Evolutionary conservation across 2,888 invertebrate species (phyloP).

Genomic region (Eupithecia vulgata): DNA sequence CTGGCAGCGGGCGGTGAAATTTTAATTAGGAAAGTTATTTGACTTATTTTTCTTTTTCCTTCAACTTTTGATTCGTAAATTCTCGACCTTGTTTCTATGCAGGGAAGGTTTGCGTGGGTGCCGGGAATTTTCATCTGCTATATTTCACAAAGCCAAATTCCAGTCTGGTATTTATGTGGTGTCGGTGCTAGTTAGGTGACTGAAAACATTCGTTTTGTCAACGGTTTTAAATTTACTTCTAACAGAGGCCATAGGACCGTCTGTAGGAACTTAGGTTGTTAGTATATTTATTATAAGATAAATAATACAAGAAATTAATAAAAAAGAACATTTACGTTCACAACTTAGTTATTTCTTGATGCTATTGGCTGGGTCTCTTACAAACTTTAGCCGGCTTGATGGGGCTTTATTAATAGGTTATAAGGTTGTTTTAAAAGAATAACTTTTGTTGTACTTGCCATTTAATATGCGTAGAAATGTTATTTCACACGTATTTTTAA

Average conservation of each 20-base stretch:
- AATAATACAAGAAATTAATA: background rate
- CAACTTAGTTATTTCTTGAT: no score
- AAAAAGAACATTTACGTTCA: no score
- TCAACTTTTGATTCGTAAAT: slow-evolving; percentile 32
- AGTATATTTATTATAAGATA: background rate
- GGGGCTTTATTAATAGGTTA: no score
- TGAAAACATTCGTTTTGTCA: slow-evolving; percentile 8
- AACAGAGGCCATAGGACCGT: background rate
- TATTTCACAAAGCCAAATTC: slow-evolving; percentile 48
- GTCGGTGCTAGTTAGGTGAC: background rate
- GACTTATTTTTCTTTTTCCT: slow-evolving; percentile 52
- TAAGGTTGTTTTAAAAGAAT: no score
- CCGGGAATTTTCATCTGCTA: slow-evolving; percentile 49
- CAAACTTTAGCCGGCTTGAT: no score
- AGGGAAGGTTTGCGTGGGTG: background rate
- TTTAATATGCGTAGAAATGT: no score
- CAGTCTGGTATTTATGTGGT: slow-evolving; percentile 3
- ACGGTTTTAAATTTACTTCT: background rate
- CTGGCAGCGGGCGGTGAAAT: slow-evolving; percentile 59
- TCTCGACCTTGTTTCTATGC: slow-evolving; percentile 30
- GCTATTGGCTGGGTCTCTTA: no score
- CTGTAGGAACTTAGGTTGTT: background rate
- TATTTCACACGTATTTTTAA: no score
- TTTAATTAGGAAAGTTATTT: slow-evolving; percentile 74
- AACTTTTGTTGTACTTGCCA: no score